Evolutionary conservation across 2,797 vertebrate species (phyloP).

Genomic region (Cuniculus paca): DNA sequence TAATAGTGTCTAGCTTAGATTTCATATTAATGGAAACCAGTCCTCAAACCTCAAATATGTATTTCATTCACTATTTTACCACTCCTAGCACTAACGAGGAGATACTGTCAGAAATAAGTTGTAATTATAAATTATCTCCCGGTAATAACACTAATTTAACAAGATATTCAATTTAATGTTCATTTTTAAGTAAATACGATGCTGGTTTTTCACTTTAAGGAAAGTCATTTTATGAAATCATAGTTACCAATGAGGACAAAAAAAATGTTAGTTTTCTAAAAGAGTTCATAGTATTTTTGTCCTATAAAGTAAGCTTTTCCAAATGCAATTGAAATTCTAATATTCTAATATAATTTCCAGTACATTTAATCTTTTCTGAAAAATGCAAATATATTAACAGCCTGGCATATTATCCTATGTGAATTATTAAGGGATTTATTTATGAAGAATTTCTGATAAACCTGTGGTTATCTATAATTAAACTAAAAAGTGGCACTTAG

Average conservation of each 20-base stretch:
- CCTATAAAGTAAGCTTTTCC: background rate
- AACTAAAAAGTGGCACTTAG: background rate
- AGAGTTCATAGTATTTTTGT: background rate
- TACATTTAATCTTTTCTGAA: constrained; percentile 4
- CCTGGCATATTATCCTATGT: background rate
- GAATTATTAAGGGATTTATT: background rate
- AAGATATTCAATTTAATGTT: background rate
- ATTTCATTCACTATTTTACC: background rate
- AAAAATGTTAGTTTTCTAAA: background rate
- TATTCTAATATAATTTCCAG: constrained; percentile 35
- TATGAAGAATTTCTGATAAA: constrained; percentile 32
- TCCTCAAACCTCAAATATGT: background rate
- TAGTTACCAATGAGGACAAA: constrained; percentile 35
- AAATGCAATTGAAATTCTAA: constrained; percentile 51
- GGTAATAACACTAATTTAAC: background rate
- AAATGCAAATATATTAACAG: background rate
- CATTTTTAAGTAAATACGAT: background rate
- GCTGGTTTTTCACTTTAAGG: constrained; percentile 1
- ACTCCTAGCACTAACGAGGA: background rate
- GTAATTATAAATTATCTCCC: background rate
- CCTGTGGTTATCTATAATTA: background rate
- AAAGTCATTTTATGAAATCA: constrained; percentile 32
- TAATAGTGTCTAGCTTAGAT: background rate
- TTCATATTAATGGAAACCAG: background rate
- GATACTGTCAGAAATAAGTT: constrained; percentile 32